Percentiles rank a stretch among this genome's conserved stretches.
Conservation (phyloP, 2,797 vertebrate species). For the Malacoctenus gilli region DNA sequence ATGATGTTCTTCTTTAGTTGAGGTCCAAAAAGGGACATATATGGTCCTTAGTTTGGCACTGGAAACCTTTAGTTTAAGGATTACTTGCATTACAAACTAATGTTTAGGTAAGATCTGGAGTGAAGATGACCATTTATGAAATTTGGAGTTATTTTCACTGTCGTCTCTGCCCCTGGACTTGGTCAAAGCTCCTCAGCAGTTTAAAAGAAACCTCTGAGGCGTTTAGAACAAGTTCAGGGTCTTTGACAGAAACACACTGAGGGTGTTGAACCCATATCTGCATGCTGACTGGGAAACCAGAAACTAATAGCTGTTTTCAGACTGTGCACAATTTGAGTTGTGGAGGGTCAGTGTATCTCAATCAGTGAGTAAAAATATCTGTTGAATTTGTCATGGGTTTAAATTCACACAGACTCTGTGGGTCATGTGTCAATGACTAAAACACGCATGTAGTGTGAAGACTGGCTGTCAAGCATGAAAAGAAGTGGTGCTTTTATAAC, state of each 20-base stretch:
- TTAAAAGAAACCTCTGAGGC: slow-evolving; percentile 79
- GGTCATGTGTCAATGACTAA: slow-evolving; percentile 9
- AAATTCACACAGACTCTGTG: slow-evolving; percentile 4
- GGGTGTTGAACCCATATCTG: neutral
- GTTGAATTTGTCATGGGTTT: slow-evolving; percentile 18
- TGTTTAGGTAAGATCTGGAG: neutral
- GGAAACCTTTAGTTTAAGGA: neutral
- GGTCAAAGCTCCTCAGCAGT: slow-evolving; percentile 88
- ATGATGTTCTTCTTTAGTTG: neutral
- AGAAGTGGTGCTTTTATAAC: too few species aligned
- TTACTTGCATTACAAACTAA: neutral
- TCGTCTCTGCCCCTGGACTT: slow-evolving; percentile 81
- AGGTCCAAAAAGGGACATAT: neutral
- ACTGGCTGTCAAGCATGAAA: neutral
- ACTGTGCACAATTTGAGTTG: neutral
- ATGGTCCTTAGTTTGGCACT: neutral
- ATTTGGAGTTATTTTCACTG: neutral
- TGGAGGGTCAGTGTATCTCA: neutral
- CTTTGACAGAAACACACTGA: slow-evolving; percentile 55
- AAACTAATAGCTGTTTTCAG: neutral
- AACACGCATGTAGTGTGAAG: neutral
- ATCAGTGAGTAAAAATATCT: slow-evolving; percentile 11
- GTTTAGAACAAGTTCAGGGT: slow-evolving; percentile 87
- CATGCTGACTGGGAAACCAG: neutral
- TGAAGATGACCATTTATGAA: neutral